These are phyloP conservation scores for Rousettus leschenaultii DNA, from an alignment of 2,113 vertebrate genomes.

Conservation along the genomic window DNA sequence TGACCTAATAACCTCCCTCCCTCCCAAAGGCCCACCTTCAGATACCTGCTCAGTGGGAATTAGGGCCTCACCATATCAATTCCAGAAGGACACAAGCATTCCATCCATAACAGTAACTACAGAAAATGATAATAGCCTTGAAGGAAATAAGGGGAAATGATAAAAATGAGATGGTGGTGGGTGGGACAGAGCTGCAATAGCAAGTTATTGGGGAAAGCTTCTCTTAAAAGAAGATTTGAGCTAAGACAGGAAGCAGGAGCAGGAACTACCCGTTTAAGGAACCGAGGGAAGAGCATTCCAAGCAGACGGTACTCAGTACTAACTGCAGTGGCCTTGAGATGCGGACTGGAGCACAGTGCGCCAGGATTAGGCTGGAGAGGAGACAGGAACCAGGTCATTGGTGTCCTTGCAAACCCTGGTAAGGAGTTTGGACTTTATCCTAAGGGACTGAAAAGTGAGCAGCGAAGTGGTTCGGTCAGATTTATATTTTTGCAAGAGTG, in stretches of 20 bases:
- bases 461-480: not conserved
- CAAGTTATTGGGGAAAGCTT: not conserved
- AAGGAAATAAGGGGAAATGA: not conserved
- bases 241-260: not conserved
- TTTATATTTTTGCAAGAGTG: not conserved
- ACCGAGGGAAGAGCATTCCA: not conserved
- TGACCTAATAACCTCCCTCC: not conserved
- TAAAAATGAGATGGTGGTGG: not conserved
- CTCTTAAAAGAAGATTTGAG: not conserved
- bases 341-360: accelerated
- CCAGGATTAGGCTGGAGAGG: not conserved
- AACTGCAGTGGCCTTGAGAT: not conserved
- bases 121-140: not conserved
- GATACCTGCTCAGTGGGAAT: not conserved
- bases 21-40: not conserved
- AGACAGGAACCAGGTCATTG: not conserved
- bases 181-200: not conserved
- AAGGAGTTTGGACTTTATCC: not conserved
- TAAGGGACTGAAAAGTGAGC: not conserved
- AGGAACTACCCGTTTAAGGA: not conserved
- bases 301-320: not conserved
- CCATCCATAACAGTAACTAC: accelerated
- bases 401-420: not conserved
- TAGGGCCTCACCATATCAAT: not conserved
- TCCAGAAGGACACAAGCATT: not conserved